Evolutionary conservation across 2,888 invertebrate genomes (phyloP), one percentile per base, ranked within the genome.

Genomic region (Ceraclea dissimilis): DNA sequence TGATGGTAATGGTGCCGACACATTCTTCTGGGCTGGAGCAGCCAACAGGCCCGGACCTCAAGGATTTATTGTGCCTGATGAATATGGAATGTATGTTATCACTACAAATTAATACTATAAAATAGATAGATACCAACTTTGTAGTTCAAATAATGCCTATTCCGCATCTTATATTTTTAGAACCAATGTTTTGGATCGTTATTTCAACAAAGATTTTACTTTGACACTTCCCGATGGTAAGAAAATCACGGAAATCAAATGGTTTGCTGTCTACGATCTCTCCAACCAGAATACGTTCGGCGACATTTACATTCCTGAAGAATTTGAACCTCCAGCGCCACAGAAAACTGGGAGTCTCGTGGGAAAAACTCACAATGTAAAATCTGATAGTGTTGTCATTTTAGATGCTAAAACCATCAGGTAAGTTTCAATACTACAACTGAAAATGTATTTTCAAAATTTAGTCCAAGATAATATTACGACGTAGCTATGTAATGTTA

Each of bases 21-120:
- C 93, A 1, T 94, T 91, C 73, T 94, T 94, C 72, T 94, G 93
- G 93, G 88, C 92, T 0, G 94, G 94, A n/a, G 85, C 90, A 31
- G 79, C 88, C 0, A 89, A 87, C 65, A 77, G 92, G 18, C 92
- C 93, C 0, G 92, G 93, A 0, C 91, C 91, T 0, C 89, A 93
- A 69, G 94, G 94, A 5, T 93, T 93, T 69, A 93, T 93, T 55
- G 87, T 94, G 47, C 90, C 93, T 1, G 90, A 94, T 66, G 88
- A 92, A 70, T 81, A 83, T 70, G 90, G 90, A 70, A 89, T 86
- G 93, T 93, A 65, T 73, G 83, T n/a, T n/a, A n/a, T n/a, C n/a
- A n/a, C n/a, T n/a, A n/a, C n/a, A n/a, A n/a, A n/a, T 21, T 5
- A 10, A n/a, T n/a, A n/a, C 13, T 47, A 17, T 47, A 18, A 47